Percentiles rank a stretch among this genome's conserved stretches.
Conservation (phyloP, 2,797 vertebrate species). For the Chaetodon trifasciatus region DNA sequence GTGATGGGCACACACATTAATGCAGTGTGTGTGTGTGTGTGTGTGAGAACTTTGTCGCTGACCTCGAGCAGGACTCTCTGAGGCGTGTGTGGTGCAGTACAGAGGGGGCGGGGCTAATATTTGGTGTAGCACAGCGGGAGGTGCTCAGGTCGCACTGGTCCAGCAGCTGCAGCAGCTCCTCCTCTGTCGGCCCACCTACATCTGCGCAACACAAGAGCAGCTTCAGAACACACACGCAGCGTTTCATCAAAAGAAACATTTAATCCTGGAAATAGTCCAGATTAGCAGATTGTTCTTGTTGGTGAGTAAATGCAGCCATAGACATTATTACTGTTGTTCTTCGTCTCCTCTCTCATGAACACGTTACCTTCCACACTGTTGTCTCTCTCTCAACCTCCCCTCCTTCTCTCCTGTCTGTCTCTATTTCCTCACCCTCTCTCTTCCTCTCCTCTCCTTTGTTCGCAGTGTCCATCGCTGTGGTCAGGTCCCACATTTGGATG, state of each 20-base stretch:
- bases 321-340: not conserved
- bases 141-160: conserved; percentile 98
- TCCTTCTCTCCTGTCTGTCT: not conserved
- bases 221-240: not conserved
- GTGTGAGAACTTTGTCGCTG: conserved; percentile 22
- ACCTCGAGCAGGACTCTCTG: conserved; percentile 96
- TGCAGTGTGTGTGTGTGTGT: not conserved
- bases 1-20: no score
- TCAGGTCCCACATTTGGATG: conserved; percentile 99
- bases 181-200: conserved; percentile 93
- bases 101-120: conserved; percentile 96
- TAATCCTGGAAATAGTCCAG: not conserved
- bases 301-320: not conserved
- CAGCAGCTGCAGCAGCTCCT: conserved; percentile 94
- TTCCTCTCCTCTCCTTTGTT: conserved; percentile 92
- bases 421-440: conserved; percentile 70
- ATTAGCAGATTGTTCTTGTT: not conserved
- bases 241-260: not conserved
- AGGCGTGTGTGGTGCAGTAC: conserved; percentile 94
- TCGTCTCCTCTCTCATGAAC: not conserved
- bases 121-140: conserved; percentile 96
- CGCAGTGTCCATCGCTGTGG: conserved; percentile 97
- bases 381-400: not conserved
- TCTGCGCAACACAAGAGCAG: conserved; percentile 79
- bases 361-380: not conserved